Percentiles rank a stretch among this genome's conserved stretches.
Conservation (phyloP, 2,113 vertebrate genomes). For the Phyllostomus discolor region DNA sequence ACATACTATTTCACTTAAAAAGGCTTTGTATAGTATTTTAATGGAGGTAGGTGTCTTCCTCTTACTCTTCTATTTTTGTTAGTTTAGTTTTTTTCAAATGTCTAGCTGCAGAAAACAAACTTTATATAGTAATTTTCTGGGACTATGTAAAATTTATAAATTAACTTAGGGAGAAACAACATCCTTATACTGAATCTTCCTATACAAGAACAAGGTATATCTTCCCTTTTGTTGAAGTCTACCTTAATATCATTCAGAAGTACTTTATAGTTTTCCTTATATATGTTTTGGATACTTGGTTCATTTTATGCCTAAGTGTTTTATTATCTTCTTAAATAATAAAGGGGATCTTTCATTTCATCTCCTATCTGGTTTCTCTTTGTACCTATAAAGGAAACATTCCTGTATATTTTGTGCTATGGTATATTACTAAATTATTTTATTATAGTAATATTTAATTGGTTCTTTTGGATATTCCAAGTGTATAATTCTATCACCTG, state of each 20-base stretch:
- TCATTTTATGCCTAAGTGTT: background rate
- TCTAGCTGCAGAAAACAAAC: background rate
- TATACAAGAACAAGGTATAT: background rate
- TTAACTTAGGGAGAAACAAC: background rate
- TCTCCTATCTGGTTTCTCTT: background rate
- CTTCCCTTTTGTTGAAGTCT: background rate
- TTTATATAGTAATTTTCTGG: background rate
- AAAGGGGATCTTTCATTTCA: background rate
- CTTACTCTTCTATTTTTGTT: background rate
- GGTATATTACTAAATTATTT: background rate
- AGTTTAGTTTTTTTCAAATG: background rate
- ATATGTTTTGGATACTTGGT: background rate
- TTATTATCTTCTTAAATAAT: background rate
- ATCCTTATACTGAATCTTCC: background rate
- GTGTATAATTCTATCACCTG: background rate
- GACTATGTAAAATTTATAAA: background rate
- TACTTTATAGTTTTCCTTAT: background rate
- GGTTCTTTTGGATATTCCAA: background rate
- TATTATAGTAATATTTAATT: background rate
- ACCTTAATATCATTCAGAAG: background rate
- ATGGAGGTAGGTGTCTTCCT: background rate
- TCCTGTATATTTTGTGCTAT: background rate
- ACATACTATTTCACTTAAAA: background rate
- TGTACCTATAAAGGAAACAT: background rate
- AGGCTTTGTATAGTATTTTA: background rate